phyloP scores from a whole-genome alignment of 2,888 invertebrate genomes.

The Eilema sororculum region DNA sequence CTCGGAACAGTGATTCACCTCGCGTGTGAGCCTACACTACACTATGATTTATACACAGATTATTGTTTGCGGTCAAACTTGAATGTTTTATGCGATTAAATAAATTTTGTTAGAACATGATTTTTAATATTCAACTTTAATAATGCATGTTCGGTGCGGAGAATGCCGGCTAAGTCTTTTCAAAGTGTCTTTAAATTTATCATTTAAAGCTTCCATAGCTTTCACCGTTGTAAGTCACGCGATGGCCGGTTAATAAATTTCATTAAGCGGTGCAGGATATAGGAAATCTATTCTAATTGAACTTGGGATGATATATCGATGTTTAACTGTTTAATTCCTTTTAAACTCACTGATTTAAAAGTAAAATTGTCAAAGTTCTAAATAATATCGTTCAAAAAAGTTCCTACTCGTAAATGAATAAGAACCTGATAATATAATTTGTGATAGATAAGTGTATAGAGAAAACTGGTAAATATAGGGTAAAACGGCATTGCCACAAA shows the following conservation, averaged over 20 bases:
- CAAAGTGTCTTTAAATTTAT: slow-evolving; percentile 72
- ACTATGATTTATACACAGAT: slow-evolving; percentile 79
- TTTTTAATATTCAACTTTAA: slow-evolving; percentile 69
- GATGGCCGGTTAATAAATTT: slow-evolving; percentile 60
- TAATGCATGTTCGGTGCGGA: slow-evolving; percentile 55
- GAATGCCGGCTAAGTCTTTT: slow-evolving; percentile 57
- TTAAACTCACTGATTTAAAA: slow-evolving; percentile 5
- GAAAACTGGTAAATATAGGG: too few species aligned
- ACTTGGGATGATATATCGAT: slow-evolving; percentile 27
- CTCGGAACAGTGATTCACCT: slow-evolving; percentile 83
- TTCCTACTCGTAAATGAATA: too few species aligned
- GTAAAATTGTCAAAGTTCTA: background rate
- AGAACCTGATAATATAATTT: slow-evolving; percentile 16
- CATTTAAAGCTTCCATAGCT: slow-evolving; percentile 66
- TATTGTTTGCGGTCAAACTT: slow-evolving; percentile 74
- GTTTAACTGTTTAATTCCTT: slow-evolving; percentile 21
- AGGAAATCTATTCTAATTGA: slow-evolving; percentile 43
- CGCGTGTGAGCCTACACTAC: slow-evolving; percentile 70
- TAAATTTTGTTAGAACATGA: slow-evolving; percentile 67
- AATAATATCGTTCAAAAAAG: too few species aligned
- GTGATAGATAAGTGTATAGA: too few species aligned
- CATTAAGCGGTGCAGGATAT: slow-evolving; percentile 54
- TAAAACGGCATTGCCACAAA: too few species aligned
- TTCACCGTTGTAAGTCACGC: slow-evolving; percentile 78
- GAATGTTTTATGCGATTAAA: slow-evolving; percentile 69